These are phyloP conservation scores for Syrrhaptes paradoxus DNA, from an alignment of 2,113 vertebrate genomes.

Conservation along the genomic window DNA sequence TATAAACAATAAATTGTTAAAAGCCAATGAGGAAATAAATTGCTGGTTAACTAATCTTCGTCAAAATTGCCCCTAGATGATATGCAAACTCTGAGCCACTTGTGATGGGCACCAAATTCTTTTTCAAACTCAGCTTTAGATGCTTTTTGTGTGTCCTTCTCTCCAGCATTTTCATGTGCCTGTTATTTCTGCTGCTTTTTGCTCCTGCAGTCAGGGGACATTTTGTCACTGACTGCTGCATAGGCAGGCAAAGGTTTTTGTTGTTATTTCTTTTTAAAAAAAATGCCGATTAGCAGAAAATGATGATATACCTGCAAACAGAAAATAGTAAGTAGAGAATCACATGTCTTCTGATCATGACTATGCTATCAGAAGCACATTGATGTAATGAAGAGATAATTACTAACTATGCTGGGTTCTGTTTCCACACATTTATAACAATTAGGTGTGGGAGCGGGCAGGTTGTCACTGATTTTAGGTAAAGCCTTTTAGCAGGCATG, in stretches of 20 bases:
- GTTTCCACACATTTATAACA: constrained; percentile 9
- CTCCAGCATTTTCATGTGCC: background rate
- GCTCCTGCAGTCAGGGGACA: background rate
- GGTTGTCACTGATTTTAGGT: constrained; percentile 11
- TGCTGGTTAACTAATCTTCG: background rate
- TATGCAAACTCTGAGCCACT: background rate
- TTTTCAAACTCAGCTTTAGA: background rate
- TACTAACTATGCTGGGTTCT: background rate
- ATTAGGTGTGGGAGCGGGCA: background rate
- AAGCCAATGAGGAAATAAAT: background rate
- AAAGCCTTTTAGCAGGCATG: background rate
- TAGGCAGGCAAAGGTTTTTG: background rate
- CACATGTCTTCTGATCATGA: background rate
- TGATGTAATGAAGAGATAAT: background rate
- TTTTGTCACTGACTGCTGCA: background rate
- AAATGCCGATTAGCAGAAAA: background rate
- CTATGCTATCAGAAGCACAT: background rate
- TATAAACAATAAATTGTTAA: background rate
- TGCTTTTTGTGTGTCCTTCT: background rate
- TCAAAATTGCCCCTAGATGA: background rate
- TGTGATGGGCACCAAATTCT: background rate
- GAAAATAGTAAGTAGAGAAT: background rate
- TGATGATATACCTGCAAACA: background rate
- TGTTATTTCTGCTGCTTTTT: background rate
- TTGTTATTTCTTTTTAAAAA: background rate